phyloP scores from a whole-genome alignment of 2,797 vertebrate genomes.

The Chiropotes sagulatus region DNA sequence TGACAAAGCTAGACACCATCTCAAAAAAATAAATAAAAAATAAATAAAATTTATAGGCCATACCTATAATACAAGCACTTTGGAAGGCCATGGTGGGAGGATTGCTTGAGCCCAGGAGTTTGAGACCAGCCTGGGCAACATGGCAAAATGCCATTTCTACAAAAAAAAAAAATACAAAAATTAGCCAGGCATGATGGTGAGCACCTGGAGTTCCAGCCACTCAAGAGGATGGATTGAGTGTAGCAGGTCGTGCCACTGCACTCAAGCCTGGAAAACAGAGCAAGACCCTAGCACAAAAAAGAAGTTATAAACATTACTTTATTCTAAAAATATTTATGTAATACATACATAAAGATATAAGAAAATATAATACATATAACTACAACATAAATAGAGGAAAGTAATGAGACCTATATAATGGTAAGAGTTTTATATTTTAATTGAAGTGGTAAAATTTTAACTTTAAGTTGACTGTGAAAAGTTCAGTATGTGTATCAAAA shows the following conservation, averaged over 20 bases:
- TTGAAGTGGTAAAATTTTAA: neutral
- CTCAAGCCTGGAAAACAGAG: no score
- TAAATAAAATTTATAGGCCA: no score
- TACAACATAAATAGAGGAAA: neutral
- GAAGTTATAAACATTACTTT: neutral
- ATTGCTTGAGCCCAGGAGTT: no score
- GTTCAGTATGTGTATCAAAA: neutral
- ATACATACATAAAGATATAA: neutral
- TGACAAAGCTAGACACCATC: neutral
- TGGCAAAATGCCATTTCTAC: no score
- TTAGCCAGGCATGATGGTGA: neutral
- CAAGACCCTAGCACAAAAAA: neutral
- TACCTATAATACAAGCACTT: no score
- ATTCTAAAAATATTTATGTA: neutral
- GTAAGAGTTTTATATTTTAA: neutral
- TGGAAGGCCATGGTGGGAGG: no score
- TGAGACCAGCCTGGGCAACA: no score
- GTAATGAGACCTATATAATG: neutral
- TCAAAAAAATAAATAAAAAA: neutral
- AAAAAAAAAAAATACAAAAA: neutral
- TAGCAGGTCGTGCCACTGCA: no score
- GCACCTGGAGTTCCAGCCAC: neutral
- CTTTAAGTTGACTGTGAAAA: neutral
- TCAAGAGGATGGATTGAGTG: neutral
- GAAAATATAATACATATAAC: neutral